Conservation (phyloP, 2,888 invertebrate genomes). For the Tinea semifulvella region DNA sequence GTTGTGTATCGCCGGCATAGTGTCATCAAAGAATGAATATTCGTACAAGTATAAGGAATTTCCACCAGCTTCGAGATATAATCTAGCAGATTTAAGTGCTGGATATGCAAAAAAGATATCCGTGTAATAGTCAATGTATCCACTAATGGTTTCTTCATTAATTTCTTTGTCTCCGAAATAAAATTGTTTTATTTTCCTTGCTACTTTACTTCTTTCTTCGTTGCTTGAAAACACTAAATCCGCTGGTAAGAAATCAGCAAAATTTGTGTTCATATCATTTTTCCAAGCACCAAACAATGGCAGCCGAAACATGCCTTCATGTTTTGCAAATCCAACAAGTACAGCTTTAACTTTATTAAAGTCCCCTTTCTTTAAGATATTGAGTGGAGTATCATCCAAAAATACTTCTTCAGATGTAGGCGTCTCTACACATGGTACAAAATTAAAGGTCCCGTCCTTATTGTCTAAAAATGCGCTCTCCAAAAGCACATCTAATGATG, state of each 20-base stretch:
- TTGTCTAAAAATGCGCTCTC: conserved; percentile 12
- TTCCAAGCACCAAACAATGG: conserved; percentile 5
- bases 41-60: conserved; percentile 12
- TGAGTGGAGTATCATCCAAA: conserved; percentile 9
- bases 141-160: conserved; percentile 5
- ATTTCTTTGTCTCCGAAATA: conserved; percentile 14
- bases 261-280: conserved; percentile 13
- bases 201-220: conserved; percentile 11
- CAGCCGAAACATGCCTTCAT: conserved; percentile 14
- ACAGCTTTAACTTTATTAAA: conserved; percentile 10
- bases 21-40: conserved; percentile 16
- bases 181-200: conserved; percentile 11
- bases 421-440: conserved; percentile 14
- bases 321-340: conserved; percentile 13
- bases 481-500: conserved; percentile 25
- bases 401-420: conserved; percentile 11
- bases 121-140: conserved; percentile 18
- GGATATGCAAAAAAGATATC: conserved; percentile 27
- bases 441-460: conserved; percentile 14
- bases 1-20: not conserved
- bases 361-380: conserved; percentile 14
- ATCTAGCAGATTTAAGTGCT: not conserved
- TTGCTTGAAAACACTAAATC: conserved; percentile 12
- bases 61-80: conserved; percentile 10
- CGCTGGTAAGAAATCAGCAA: conserved; percentile 13